Evolutionary conservation across 1,140 invertebrate species (phyloP), one percentile per base, ranked within the genome.

Genomic region (Cydia pomonella): DNA sequence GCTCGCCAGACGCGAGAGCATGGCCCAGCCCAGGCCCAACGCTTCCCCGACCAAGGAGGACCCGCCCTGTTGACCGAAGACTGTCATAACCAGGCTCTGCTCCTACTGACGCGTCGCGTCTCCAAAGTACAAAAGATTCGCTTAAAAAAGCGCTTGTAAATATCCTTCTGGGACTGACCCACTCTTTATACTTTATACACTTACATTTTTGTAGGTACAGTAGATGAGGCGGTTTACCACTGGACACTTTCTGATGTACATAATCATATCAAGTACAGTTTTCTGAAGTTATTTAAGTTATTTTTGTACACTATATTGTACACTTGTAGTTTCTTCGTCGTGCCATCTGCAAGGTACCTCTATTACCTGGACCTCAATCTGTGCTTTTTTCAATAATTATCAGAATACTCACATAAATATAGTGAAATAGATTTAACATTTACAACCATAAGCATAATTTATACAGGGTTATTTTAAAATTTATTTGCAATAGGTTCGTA

Each of bases 361-460:
- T 83, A 85, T 85, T 90, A 89, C 89, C 87, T 89, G 86, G 88
- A 91, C 87, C 89, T 90, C 90, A 87, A 79, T 85, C 85, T 87
- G 77, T 89, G 87, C 85, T 91, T 89, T 82, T 59, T 89, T 88
- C 84, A 85, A 85, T 87, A 87, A 88, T 80, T 86, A 88, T 88
- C 82, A 79, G 81, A 92, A 92, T 92, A 92, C 91, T 92, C 91
- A 92, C 87, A 80, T 82, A 86, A 87, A 83, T 87, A 84, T 88
- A 87, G 82, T 85, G 79, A 83, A 87, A 89, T 90, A 88, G 84
- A 83, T 83, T 77, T 86, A 80, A 84, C 81, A 80, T 72, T 76
- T 88, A 88, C 80, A 87, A 87, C 85, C 83, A 84, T 91, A 91
- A 90, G 88, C 89, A 92, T 92, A 92, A 92, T 92, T 90, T 92